phyloP scores from a whole-genome alignment of 2,888 invertebrate genomes.

The Philereme transversata region DNA sequence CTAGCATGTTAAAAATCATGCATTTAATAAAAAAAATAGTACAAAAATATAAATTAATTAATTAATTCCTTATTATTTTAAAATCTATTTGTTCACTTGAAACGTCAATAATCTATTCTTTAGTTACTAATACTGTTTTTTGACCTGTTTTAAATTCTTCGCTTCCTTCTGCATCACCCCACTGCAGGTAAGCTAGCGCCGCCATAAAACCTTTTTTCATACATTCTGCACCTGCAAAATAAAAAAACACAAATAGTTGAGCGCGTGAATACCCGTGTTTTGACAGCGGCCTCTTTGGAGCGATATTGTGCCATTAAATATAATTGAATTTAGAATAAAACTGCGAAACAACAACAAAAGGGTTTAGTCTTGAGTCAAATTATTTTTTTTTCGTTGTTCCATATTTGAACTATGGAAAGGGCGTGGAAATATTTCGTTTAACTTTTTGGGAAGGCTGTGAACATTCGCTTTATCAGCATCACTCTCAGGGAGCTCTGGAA shows the following conservation, averaged over 20 bases:
- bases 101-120: no score
- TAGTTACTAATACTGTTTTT: not conserved
- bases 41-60: no score
- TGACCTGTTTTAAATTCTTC: constrained; percentile 4
- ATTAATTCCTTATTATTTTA: no score
- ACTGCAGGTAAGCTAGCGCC: constrained; percentile 63
- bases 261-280: constrained; percentile 64
- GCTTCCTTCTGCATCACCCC: constrained; percentile 37
- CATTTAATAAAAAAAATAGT: no score
- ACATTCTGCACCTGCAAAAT: constrained; percentile 71
- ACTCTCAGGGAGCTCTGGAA: no score
- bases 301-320: constrained; percentile 48
- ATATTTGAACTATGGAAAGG: no score
- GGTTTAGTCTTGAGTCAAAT: constrained; percentile 19
- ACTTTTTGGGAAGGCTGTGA: no score
- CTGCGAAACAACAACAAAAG: constrained; percentile 45
- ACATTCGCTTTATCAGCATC: no score
- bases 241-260: constrained; percentile 53
- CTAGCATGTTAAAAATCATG: no score
- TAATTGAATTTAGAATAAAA: constrained; percentile 50
- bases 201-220: constrained; percentile 66
- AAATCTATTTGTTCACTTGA: no score
- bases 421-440: no score
- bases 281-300: constrained; percentile 75
- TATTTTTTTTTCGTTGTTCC: no score